A percentile compares a stretch with the other conserved stretches of the same genome.
These are phyloP conservation scores for Gastrophryne carolinensis DNA, from an alignment of 2,797 vertebrate genomes.

Conservation along the genomic window DNA sequence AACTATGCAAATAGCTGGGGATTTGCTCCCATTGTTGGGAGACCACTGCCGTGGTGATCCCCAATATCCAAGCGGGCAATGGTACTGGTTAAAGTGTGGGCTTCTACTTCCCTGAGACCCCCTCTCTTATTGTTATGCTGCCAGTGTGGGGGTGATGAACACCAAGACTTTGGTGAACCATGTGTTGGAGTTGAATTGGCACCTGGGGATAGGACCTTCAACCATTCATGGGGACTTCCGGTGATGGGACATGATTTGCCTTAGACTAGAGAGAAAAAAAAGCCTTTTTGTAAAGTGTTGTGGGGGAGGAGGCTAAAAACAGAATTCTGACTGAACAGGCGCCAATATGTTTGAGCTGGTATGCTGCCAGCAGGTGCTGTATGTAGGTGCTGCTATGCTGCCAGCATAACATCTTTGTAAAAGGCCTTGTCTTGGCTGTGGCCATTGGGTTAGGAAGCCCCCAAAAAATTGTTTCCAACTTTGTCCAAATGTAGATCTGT, in stretches of 20 bases:
- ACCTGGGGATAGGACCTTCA: neutral
- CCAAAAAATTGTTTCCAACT: too few relatives aligned
- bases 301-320: too few relatives aligned
- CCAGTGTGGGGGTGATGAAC: neutral
- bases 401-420: too few relatives aligned
- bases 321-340: too few relatives aligned
- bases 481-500: too few relatives aligned
- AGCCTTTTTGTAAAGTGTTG: too few relatives aligned
- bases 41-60: neutral
- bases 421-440: too few relatives aligned
- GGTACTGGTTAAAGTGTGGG: neutral
- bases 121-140: neutral
- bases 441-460: too few relatives aligned
- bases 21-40: neutral
- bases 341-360: too few relatives aligned
- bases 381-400: too few relatives aligned
- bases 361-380: too few relatives aligned
- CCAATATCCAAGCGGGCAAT: neutral
- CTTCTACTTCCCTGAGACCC: neutral
- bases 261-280: too few relatives aligned
- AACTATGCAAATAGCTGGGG: neutral
- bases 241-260: neutral
- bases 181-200: neutral
- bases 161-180: neutral
- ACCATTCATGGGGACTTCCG: neutral